phyloP scores from a whole-genome alignment of 2,113 vertebrate genomes.

The Phocoena sinus region DNA sequence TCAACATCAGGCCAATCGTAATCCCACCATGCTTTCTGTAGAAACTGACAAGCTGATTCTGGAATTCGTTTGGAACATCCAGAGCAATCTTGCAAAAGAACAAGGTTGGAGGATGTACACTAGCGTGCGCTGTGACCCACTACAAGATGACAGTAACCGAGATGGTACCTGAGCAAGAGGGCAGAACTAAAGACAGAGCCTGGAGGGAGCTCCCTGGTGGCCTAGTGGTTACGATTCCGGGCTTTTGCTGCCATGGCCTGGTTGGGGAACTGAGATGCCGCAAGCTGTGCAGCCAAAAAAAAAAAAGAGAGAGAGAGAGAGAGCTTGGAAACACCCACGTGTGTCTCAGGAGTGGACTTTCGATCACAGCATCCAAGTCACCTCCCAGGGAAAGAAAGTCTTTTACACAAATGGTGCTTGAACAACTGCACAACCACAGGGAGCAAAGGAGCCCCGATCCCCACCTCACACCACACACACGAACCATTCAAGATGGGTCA shows the following conservation, averaged over 20 bases:
- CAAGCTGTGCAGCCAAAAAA: not conserved
- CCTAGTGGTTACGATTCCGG: not conserved
- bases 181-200: not conserved
- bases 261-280: not conserved
- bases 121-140: not conserved
- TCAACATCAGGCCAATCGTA: too few species aligned
- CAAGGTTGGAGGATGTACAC: accelerated
- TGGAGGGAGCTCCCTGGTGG: not conserved
- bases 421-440: not conserved
- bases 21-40: not conserved
- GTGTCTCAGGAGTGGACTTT: too few species aligned
- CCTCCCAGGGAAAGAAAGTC: not conserved
- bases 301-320: not conserved
- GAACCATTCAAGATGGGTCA: too few species aligned
- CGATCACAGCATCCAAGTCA: too few species aligned
- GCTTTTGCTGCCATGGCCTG: not conserved
- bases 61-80: not conserved
- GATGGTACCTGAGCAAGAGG: accelerated
- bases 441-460: accelerated
- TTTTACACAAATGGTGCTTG: not conserved
- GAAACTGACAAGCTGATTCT: not conserved
- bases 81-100: not conserved
- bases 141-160: not conserved
- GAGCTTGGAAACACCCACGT: not conserved
- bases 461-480: not conserved